A percentile compares a stretch with the other conserved stretches of the same genome.
These are phyloP conservation scores for Brachionus angularis DNA, from an alignment of 1,140 invertebrate species.

Conservation along the genomic window DNA sequence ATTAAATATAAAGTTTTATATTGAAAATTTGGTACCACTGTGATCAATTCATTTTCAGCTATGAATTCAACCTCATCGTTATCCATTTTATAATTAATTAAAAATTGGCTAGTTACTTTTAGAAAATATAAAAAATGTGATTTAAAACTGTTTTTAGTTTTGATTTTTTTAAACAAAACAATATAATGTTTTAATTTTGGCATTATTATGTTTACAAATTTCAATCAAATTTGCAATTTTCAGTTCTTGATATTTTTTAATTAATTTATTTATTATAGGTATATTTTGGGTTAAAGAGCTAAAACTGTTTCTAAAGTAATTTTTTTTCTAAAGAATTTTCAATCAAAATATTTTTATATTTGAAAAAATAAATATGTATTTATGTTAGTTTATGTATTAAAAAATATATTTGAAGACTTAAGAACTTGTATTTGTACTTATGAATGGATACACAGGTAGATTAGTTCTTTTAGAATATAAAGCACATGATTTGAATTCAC, in stretches of 20 bases:
- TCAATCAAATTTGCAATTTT: no score
- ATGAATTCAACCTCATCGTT: conserved; percentile 83
- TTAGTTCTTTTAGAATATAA: neutral
- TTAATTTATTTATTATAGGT: no score
- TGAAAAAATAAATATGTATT: no score
- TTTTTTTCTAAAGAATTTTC: no score
- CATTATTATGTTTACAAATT: conserved; percentile 60
- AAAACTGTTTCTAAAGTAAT: no score
- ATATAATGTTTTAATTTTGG: conserved; percentile 58
- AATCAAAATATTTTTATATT: no score
- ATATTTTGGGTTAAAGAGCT: no score
- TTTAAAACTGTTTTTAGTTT: neutral
- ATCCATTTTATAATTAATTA: conserved; percentile 51
- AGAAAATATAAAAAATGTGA: conserved; percentile 46
- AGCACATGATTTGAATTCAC: neutral
- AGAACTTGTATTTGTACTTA: no score
- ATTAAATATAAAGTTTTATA: conserved; percentile 66
- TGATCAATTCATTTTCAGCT: conserved; percentile 76
- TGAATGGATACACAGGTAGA: neutral
- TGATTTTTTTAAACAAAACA: conserved; percentile 62
- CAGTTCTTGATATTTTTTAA: no score
- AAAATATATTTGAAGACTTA: no score
- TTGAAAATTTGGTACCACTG: conserved; percentile 85
- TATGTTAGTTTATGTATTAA: no score
- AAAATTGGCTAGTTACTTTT: conserved; percentile 50